Evolutionary conservation across 2,888 invertebrate species (phyloP).

Genomic region (Caenorhabditis angaria): DNA sequence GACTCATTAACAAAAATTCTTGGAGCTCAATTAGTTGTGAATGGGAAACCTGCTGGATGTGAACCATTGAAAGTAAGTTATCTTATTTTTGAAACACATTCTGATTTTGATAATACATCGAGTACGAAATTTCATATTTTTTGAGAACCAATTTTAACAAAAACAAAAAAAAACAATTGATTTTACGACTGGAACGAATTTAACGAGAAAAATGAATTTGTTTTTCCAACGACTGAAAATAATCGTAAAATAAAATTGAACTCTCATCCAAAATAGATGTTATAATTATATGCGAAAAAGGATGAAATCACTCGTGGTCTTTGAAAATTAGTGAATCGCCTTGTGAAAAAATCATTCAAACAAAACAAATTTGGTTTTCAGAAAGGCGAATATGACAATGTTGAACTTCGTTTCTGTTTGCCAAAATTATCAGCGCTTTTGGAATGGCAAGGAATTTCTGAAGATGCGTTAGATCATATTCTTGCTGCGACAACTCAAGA

Average conservation of each 20-base stretch:
- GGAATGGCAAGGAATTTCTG: constrained; percentile 56
- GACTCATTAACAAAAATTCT: constrained; percentile 47
- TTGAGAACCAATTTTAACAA: too few species aligned
- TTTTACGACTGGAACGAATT: too few species aligned
- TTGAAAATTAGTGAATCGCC: too few species aligned
- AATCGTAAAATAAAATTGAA: too few species aligned
- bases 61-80: constrained; percentile 48
- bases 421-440: constrained; percentile 62
- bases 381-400: constrained; percentile 67
- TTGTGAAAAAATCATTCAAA: constrained; percentile 2
- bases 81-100: not conserved
- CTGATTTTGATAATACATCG: not conserved
- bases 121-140: too few species aligned
- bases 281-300: too few species aligned
- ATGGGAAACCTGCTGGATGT: constrained; percentile 56
- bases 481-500: constrained; percentile 52
- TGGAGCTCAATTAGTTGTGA: constrained; percentile 54
- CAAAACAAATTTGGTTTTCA: constrained; percentile 22
- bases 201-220: too few species aligned
- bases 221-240: too few species aligned
- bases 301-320: too few species aligned
- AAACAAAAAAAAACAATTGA: too few species aligned
- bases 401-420: constrained; percentile 67
- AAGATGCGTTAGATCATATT: constrained; percentile 52
- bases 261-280: too few species aligned